These are phyloP conservation scores for Sebastes vulpes DNA, from an alignment of 2,797 vertebrate genomes.

Conservation along the genomic window DNA sequence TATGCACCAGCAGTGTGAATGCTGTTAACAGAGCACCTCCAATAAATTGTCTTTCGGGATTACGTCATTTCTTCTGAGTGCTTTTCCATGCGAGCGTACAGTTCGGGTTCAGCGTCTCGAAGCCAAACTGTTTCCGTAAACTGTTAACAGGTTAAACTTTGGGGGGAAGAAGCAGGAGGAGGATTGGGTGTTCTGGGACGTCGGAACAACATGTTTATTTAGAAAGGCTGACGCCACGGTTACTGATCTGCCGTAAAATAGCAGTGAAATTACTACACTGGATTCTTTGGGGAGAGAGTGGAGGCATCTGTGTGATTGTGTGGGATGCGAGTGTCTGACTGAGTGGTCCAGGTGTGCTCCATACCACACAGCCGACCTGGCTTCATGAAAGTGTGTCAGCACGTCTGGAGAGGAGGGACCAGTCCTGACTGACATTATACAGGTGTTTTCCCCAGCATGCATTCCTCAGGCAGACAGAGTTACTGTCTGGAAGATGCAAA, in stretches of 20 bases:
- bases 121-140: slow-evolving; percentile 36
- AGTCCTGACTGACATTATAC: slow-evolving; percentile 46
- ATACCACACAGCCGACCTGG: slow-evolving; percentile 56
- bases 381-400: slow-evolving; percentile 78
- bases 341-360: slow-evolving; percentile 81
- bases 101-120: slow-evolving; percentile 15
- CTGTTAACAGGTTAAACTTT: slow-evolving; percentile 14
- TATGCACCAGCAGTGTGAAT: slow-evolving; percentile 36
- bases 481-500: slow-evolving; percentile 38
- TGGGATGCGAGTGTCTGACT: slow-evolving; percentile 1
- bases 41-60: slow-evolving; percentile 50
- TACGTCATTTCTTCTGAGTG: slow-evolving; percentile 39
- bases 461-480: slow-evolving; percentile 62
- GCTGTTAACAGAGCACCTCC: slow-evolving; percentile 25
- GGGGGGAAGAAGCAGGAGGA: background rate
- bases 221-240: slow-evolving; percentile 7
- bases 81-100: slow-evolving; percentile 56
- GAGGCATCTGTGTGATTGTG: slow-evolving; percentile 25
- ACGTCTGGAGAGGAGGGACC: slow-evolving; percentile 55
- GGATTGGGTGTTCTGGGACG: background rate
- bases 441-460: slow-evolving; percentile 68
- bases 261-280: slow-evolving; percentile 15
- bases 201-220: slow-evolving; percentile 38
- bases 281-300: slow-evolving; percentile 14
- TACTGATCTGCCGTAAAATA: background rate